Conservation (phyloP, 2,888 invertebrate genomes). For the Nomada ferruginata region DNA sequence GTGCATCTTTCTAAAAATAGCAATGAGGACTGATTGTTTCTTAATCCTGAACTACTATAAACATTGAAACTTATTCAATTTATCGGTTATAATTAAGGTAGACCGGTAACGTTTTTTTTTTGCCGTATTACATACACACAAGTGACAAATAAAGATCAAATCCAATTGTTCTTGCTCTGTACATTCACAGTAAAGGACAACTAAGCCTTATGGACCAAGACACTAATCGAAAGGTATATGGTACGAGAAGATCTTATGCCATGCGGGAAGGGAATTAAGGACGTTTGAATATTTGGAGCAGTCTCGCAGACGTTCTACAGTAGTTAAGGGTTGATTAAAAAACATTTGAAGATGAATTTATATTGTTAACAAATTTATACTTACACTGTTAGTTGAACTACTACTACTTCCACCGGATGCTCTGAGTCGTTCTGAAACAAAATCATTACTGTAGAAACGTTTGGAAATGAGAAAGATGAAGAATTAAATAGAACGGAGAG, state of each 20-base stretch:
- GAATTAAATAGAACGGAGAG: constrained; percentile 3
- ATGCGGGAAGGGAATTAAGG: no score
- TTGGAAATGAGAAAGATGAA: constrained; percentile 16
- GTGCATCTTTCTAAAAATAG: constrained; percentile 86
- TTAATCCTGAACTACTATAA: not conserved
- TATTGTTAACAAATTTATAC: constrained; percentile 64
- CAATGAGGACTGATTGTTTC: constrained; percentile 20
- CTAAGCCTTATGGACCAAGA: no score
- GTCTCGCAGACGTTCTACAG: no score
- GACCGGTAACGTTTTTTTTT: not conserved
- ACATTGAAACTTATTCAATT: no score
- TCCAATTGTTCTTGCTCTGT: no score
- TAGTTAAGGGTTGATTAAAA: not conserved
- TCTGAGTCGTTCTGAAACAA: constrained; percentile 85
- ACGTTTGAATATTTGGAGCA: no score
- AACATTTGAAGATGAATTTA: not conserved
- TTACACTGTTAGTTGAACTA: constrained; percentile 84
- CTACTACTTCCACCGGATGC: constrained; percentile 86
- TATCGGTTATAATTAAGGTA: not conserved
- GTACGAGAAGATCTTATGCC: no score
- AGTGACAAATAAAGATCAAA: no score
- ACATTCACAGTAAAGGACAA: no score
- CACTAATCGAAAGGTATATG: no score
- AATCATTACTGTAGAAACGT: constrained; percentile 39
- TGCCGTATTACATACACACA: no score